phyloP scores from a whole-genome alignment of 2,888 invertebrate genomes.

The Perdita meconis region DNA sequence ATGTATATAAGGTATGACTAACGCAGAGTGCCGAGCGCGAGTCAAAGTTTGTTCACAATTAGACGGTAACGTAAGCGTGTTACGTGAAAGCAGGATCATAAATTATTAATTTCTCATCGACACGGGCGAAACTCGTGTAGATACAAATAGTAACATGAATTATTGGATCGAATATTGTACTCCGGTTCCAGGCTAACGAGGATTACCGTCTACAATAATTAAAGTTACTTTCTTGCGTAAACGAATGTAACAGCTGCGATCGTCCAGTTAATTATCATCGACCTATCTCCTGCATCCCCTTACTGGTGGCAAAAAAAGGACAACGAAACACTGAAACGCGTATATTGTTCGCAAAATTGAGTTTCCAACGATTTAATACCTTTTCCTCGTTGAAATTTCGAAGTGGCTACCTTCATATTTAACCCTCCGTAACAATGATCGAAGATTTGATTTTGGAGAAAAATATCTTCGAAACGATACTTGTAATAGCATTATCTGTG shows the following conservation, averaged over 20 bases:
- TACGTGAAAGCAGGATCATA: conserved; percentile 30
- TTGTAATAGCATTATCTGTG: no score
- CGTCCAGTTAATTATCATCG: not conserved
- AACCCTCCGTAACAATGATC: not conserved
- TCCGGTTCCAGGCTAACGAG: conserved; percentile 22
- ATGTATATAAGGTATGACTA: conserved; percentile 19
- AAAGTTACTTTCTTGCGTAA: conserved; percentile 33
- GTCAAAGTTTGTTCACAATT: conserved; percentile 47
- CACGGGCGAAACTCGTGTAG: conserved; percentile 8
- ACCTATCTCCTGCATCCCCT: not conserved
- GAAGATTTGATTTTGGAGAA: no score
- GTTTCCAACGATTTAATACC: not conserved
- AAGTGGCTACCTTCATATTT: not conserved
- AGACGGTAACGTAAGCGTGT: conserved; percentile 25
- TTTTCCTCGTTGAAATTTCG: not conserved
- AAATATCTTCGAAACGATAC: no score
- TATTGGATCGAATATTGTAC: conserved; percentile 44
- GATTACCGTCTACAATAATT: conserved; percentile 24
- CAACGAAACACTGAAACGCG: not conserved
- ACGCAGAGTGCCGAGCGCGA: not conserved
- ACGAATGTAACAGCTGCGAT: conserved; percentile 12
- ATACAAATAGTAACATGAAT: conserved; percentile 43
- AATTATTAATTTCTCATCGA: conserved; percentile 54
- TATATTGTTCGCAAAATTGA: not conserved
- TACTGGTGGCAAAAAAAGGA: not conserved